Conservation (phyloP, 2,113 vertebrate genomes). For the Pyxicephalus adspersus region DNA sequence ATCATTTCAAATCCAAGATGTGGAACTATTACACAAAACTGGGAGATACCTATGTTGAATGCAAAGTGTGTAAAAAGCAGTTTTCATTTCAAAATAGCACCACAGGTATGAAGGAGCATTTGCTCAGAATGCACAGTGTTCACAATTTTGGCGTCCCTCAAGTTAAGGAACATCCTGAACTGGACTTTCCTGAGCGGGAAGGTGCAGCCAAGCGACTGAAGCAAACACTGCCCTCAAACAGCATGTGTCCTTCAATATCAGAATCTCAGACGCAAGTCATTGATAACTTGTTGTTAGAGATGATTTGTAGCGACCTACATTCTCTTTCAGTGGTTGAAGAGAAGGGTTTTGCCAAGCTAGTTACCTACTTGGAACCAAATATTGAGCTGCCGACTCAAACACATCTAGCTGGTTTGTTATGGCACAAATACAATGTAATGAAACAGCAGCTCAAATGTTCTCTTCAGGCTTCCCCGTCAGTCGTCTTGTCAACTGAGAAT, state of each 20-base stretch:
- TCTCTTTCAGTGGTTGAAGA: slow-evolving; percentile 69
- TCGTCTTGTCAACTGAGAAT: slow-evolving; percentile 62
- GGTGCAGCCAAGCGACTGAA: slow-evolving; percentile 21
- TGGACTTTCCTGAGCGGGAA: slow-evolving; percentile 51
- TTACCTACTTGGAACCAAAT: slow-evolving; percentile 68
- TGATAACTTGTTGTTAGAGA: slow-evolving; percentile 66
- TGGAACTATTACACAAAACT: slow-evolving; percentile 73
- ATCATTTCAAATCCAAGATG: slow-evolving; percentile 68
- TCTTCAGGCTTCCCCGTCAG: slow-evolving; percentile 60
- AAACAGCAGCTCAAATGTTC: slow-evolving; percentile 65
- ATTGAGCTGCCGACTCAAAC: slow-evolving; percentile 59
- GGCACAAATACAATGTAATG: slow-evolving; percentile 63
- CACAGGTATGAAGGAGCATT: slow-evolving; percentile 71
- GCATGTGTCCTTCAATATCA: neutral
- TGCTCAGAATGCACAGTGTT: slow-evolving; percentile 63
- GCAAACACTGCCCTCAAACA: neutral
- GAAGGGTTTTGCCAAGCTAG: slow-evolving; percentile 66
- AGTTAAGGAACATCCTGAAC: slow-evolving; percentile 66
- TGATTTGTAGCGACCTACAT: slow-evolving; percentile 71
- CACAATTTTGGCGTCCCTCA: slow-evolving; percentile 60
- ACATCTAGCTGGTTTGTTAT: slow-evolving; percentile 64
- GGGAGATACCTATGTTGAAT: slow-evolving; percentile 68
- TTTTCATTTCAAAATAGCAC: slow-evolving; percentile 74
- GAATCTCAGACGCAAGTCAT: slow-evolving; percentile 59
- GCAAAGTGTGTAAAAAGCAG: slow-evolving; percentile 72